Percentiles rank a stretch among this genome's conserved stretches.
These are phyloP conservation scores for Drosophila azteca DNA, from an alignment of 1,140 invertebrate genomes.

Conservation along the genomic window DNA sequence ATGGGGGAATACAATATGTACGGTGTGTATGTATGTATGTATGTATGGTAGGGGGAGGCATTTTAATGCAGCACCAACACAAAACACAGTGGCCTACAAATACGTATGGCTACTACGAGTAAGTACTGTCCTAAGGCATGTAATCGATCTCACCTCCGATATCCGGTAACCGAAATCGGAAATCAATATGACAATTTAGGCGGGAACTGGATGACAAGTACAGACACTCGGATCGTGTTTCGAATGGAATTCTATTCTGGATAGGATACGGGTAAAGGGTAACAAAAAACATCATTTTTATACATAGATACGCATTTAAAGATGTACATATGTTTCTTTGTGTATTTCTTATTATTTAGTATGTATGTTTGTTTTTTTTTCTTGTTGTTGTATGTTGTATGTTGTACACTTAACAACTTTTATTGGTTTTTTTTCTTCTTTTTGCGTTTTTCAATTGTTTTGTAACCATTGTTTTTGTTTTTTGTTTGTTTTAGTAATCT, in stretches of 20 bases:
- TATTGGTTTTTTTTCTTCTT: constrained; percentile 20
- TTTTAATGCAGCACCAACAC: too few species aligned
- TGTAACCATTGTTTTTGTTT: too few species aligned
- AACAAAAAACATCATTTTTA: constrained; percentile 14
- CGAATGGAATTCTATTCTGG: constrained; percentile 17
- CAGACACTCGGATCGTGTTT: too few species aligned
- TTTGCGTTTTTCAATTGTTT: neutral
- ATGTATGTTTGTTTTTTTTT: constrained; percentile 1
- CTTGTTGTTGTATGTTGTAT: constrained; percentile 28
- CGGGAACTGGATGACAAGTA: constrained; percentile 16
- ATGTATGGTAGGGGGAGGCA: too few species aligned
- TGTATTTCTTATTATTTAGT: constrained; percentile 30
- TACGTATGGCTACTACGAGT: too few species aligned
- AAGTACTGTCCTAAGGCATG: too few species aligned
- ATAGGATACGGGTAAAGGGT: constrained; percentile 18
- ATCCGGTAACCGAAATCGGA: constrained; percentile 4
- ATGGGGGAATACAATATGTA: too few species aligned
- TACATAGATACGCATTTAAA: constrained; percentile 13
- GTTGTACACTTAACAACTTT: constrained; percentile 42
- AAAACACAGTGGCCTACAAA: too few species aligned
- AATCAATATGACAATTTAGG: constrained; percentile 18
- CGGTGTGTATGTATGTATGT: too few species aligned
- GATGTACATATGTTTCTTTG: constrained; percentile 27
- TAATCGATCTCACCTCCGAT: neutral
- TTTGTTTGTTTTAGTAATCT: neutral